phyloP scores from a whole-genome alignment of 2,888 invertebrate genomes.

The Pediacus dermestoides region DNA sequence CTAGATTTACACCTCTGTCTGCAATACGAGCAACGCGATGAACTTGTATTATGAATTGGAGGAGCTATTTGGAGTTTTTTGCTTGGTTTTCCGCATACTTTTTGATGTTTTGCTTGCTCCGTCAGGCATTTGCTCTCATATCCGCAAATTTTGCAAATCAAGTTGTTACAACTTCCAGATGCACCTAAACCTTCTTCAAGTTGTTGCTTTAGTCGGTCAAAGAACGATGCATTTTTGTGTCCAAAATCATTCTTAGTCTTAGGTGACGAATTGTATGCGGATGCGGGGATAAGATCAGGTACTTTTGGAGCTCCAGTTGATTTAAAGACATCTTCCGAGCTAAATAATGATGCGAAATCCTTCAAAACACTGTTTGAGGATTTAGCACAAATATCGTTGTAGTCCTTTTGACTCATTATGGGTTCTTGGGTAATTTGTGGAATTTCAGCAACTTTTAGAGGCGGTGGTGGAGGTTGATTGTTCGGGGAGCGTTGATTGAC shows the following conservation, averaged over 20 bases:
- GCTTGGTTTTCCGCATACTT: conserved; percentile 54
- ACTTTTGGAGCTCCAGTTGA: conserved; percentile 31
- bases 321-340: conserved; percentile 46
- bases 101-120: conserved; percentile 76
- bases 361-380: conserved; percentile 52
- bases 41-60: conserved; percentile 56
- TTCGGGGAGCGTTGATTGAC: conserved; percentile 55
- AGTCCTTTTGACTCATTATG: conserved; percentile 49
- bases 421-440: conserved; percentile 35
- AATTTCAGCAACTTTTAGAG: conserved; percentile 14
- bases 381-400: conserved; percentile 51
- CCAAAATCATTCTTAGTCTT: conserved; percentile 45
- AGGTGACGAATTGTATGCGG: conserved; percentile 26
- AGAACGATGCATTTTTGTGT: conserved; percentile 74
- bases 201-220: conserved; percentile 77
- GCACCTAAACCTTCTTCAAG: conserved; percentile 62
- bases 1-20: conserved; percentile 84
- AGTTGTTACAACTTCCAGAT: conserved; percentile 53
- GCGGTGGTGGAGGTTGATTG: conserved; percentile 44
- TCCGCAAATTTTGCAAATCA: conserved; percentile 68
- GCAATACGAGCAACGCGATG: conserved; percentile 81
- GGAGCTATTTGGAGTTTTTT: conserved; percentile 30
- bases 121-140: conserved; percentile 77
- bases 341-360: conserved; percentile 55
- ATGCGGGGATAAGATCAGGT: conserved; percentile 42